Conservation (phyloP, 30 jellyfish, hydroid and myxozoan species). For the Cassiopea xamachana region DNA sequence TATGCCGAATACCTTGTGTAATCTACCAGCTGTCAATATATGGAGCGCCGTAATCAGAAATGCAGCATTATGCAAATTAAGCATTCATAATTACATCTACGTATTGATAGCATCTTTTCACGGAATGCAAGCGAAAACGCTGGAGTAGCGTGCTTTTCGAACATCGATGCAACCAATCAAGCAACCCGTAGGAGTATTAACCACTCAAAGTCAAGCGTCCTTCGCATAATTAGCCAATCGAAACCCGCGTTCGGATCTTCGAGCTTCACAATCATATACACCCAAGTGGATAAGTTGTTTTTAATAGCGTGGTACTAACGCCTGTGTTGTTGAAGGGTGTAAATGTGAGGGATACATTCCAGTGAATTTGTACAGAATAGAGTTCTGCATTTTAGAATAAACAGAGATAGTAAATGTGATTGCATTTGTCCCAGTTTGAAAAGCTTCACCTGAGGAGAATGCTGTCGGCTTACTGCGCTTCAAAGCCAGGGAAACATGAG, state of each 20-base stretch:
- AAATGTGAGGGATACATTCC: not conserved
- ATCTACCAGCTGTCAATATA: not conserved
- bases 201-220: constrained; percentile 75
- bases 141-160: constrained; percentile 55
- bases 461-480: constrained; percentile 88
- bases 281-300: constrained; percentile 33
- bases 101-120: constrained; percentile 53
- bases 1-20: not conserved
- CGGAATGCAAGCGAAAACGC: constrained; percentile 62
- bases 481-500: constrained; percentile 80
- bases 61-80: constrained; percentile 57
- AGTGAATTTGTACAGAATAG: not conserved
- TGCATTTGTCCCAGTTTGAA: constrained; percentile 72
- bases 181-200: constrained; percentile 23
- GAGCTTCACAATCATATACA: constrained; percentile 58
- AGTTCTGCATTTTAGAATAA: not conserved
- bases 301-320: constrained; percentile 3
- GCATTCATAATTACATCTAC: constrained; percentile 1
- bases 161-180: constrained; percentile 14
- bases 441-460: constrained; percentile 89
- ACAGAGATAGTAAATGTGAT: constrained; percentile 15
- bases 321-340: not conserved
- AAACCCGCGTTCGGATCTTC: constrained; percentile 29
- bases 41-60: not conserved
- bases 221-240: constrained; percentile 73